A percentile compares a stretch with the other conserved stretches of the same genome.
Conservation (phyloP, 2,113 vertebrate species). For the Epinephelus cyanopodus region DNA sequence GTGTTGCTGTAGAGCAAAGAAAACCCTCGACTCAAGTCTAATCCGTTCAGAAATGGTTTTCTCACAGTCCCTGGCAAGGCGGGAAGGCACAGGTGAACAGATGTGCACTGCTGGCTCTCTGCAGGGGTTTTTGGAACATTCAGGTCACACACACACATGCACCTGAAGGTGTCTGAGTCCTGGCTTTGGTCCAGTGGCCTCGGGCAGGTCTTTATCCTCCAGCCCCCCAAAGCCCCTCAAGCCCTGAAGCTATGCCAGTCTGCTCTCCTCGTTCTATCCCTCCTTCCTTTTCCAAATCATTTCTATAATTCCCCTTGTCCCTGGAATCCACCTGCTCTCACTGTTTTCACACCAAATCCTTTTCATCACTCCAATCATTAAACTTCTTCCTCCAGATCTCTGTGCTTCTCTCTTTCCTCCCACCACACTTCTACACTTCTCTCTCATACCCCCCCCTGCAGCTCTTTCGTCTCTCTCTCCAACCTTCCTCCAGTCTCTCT, state of each 20-base stretch:
- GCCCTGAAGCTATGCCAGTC: conserved; percentile 55
- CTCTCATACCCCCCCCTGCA: conserved; percentile 25
- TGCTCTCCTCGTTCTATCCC: conserved; percentile 1
- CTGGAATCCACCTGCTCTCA: conserved; percentile 29
- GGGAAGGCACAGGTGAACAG: conserved; percentile 56
- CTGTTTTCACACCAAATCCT: conserved; percentile 13
- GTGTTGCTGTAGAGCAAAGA: conserved; percentile 13
- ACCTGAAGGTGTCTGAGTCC: conserved; percentile 19
- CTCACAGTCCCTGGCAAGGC: conserved; percentile 20
- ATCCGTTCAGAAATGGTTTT: background rate
- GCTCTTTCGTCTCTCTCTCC: conserved; percentile 24
- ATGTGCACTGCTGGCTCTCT: conserved; percentile 41
- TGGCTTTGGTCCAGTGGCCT: conserved; percentile 60
- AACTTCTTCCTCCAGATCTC: conserved; percentile 22
- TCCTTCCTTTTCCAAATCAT: conserved; percentile 27
- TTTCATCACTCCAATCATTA: conserved; percentile 45
- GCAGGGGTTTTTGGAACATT: conserved; percentile 19
- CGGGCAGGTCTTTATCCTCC: conserved; percentile 63
- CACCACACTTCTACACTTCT: background rate
- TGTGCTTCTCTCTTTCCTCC: background rate
- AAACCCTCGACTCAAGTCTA: background rate
- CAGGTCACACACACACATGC: conserved; percentile 34
- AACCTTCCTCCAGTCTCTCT: conserved; percentile 28
- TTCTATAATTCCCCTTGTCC: conserved; percentile 15
- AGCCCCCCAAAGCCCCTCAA: conserved; percentile 43